phyloP scores from a whole-genome alignment of 2,113 vertebrate genomes.

The Australoheros scitulus region DNA sequence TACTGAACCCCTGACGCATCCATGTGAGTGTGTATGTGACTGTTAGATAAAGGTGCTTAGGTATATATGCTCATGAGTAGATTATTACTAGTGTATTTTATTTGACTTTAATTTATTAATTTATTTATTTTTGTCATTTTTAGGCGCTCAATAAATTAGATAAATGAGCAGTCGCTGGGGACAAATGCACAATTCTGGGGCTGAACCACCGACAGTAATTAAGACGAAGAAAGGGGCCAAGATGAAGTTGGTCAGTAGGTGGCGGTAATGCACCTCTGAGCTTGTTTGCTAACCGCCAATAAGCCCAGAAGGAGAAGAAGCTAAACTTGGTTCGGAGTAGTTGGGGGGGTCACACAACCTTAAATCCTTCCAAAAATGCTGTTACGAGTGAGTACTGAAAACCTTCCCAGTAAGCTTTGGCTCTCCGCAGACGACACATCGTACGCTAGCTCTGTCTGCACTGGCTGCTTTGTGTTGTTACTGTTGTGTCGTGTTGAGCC shows the following conservation, averaged over 20 bases:
- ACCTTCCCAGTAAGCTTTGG: accelerated
- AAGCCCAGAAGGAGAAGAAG: background rate
- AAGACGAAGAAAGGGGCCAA: too few species aligned
- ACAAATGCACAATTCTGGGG: too few species aligned
- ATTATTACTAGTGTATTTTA: too few species aligned
- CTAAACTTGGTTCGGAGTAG: constrained; percentile 46
- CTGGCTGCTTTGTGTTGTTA: background rate
- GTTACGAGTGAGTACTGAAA: constrained; percentile 70
- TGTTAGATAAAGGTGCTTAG: too few species aligned
- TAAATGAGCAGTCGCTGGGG: too few species aligned
- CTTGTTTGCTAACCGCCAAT: background rate
- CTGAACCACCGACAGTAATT: too few species aligned
- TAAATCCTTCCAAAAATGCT: constrained; percentile 63
- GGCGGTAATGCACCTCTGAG: background rate
- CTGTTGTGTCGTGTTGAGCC: background rate
- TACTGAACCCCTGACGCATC: too few species aligned
- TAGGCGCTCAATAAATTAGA: too few species aligned
- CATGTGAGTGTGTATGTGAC: too few species aligned
- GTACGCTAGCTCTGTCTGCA: background rate
- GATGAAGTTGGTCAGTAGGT: background rate
- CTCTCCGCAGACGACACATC: background rate
- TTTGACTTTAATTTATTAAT: too few species aligned
- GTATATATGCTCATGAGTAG: too few species aligned
- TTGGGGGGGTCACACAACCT: constrained; percentile 45
- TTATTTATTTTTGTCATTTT: too few species aligned